Percentiles rank a stretch among this genome's conserved stretches.
phyloP scores from a whole-genome alignment of 2,797 vertebrate species.

The Neoniphon sammara region DNA sequence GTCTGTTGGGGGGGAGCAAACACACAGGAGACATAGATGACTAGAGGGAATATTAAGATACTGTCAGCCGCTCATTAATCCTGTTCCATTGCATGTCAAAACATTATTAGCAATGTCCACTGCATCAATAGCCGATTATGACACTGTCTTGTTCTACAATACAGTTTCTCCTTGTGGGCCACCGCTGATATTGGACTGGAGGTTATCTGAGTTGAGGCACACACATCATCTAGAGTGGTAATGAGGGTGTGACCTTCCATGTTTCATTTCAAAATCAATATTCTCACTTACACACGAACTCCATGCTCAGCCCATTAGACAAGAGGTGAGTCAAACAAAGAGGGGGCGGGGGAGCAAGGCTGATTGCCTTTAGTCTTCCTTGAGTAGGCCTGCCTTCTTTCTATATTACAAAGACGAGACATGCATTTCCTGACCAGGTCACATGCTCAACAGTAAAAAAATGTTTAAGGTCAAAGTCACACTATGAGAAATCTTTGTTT shows the following conservation, averaged over 20 bases:
- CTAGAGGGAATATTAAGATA: conserved; percentile 26
- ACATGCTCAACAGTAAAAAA: neutral
- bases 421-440: conserved; percentile 7
- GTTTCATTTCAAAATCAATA: conserved; percentile 82
- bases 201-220: conserved; percentile 63
- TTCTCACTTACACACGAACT: conserved; percentile 72
- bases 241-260: conserved; percentile 77
- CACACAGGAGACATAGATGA: conserved; percentile 43
- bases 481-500: conserved; percentile 4
- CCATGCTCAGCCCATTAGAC: conserved; percentile 77
- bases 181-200: conserved; percentile 51
- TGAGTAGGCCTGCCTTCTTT: conserved; percentile 11
- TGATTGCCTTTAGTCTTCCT: conserved; percentile 7
- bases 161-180: conserved; percentile 37
- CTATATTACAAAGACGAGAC: conserved; percentile 22
- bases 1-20: conserved; percentile 70
- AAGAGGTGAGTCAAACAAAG: conserved; percentile 65
- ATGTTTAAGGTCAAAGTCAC: conserved; percentile 8
- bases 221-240: conserved; percentile 71
- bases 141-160: conserved; percentile 43
- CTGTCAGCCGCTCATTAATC: conserved; percentile 51
- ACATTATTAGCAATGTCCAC: conserved; percentile 57
- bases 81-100: conserved; percentile 50
- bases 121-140: conserved; percentile 48
- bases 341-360: neutral